Percentiles rank a stretch among this genome's conserved stretches.
These are phyloP conservation scores for Drosophila albomicans DNA, from an alignment of 1,140 invertebrate species.

Conservation along the genomic window DNA sequence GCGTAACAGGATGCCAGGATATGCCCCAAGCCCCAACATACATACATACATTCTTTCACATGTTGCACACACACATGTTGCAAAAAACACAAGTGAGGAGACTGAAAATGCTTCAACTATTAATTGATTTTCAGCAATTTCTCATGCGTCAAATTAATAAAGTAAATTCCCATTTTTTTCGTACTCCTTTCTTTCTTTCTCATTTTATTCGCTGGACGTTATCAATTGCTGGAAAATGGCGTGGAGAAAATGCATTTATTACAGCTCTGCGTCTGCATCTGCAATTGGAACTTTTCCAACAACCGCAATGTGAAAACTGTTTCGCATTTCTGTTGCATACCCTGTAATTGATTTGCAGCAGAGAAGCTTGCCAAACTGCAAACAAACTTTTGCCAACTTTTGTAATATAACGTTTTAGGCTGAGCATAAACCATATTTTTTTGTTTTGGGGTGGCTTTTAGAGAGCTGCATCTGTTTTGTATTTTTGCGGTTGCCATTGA, in stretches of 20 bases:
- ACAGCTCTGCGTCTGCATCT: background rate
- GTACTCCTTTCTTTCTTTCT: background rate
- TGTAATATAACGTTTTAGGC: background rate
- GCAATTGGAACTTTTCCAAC: background rate
- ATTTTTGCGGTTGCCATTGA: background rate
- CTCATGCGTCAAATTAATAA: constrained; percentile 59
- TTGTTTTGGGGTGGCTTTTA: constrained; percentile 1
- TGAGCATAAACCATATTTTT: background rate
- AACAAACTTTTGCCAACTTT: background rate
- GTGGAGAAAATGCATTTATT: constrained; percentile 11
- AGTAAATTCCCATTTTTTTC: constrained; percentile 34
- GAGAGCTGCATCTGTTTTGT: constrained; percentile 2
- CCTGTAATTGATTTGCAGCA: background rate
- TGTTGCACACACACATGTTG: constrained; percentile 58
- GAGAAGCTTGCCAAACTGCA: background rate
- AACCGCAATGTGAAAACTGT: background rate
- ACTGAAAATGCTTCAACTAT: constrained; percentile 39
- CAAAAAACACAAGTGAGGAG: background rate
- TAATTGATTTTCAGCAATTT: constrained; percentile 58
- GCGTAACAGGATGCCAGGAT: constrained; percentile 8
- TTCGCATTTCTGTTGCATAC: background rate
- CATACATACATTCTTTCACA: constrained; percentile 26
- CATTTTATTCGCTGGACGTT: constrained; percentile 11
- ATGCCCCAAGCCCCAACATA: constrained; percentile 12
- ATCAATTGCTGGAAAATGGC: constrained; percentile 43